Evolutionary conservation across 2,888 invertebrate species (phyloP), one percentile per base, ranked within the genome.

Genomic region (Lymantria dispar): DNA sequence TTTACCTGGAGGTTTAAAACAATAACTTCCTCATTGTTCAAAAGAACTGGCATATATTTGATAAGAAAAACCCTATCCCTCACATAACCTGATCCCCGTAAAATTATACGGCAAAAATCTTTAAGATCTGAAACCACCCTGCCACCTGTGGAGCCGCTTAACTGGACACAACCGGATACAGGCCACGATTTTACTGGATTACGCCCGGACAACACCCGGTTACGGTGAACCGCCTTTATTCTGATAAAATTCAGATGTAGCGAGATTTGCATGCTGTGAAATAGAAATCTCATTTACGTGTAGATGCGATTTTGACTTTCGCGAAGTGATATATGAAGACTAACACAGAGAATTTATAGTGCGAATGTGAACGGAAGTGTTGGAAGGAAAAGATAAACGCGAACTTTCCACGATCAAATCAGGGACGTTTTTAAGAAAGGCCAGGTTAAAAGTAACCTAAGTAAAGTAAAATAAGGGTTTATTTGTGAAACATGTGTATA

Each of bases 71-170:
- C 38, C 15, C 39, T 44, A 22, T 47, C 36, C n/a, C 30, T 47
- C 22, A 39, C 29, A 36, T n/a, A 11, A 22, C 39, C 45, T 31
- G 39, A 53, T 33, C 33, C 29, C 43, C 47, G 39, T 49, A 45
- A 57, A 62, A 60, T 51, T 54, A 50, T 45, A 42, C 37, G 29
- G 36, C 46, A 43, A 50, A 64, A 60, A 56, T 58, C 50, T 53
- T 51, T 13, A 49, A 53, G 44, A 48, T 52, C 14, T 47, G 40
- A 52, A 50, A 49, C 45, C 45, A 48, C 33, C 44, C 36, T n/a
- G 30, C 50, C 60, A 66, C 66, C 65, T 66, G 66, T 66, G 45
- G 68, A 51, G 48, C 13, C 45, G 58, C 50, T 65, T 62, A 59
- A 52, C 62, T 43, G 46, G 51, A 43, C 51, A 53, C 50, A 54